A percentile compares a stretch with the other conserved stretches of the same genome.
phyloP scores from a whole-genome alignment of 2,888 invertebrate species.

The Octodonta nipae region DNA sequence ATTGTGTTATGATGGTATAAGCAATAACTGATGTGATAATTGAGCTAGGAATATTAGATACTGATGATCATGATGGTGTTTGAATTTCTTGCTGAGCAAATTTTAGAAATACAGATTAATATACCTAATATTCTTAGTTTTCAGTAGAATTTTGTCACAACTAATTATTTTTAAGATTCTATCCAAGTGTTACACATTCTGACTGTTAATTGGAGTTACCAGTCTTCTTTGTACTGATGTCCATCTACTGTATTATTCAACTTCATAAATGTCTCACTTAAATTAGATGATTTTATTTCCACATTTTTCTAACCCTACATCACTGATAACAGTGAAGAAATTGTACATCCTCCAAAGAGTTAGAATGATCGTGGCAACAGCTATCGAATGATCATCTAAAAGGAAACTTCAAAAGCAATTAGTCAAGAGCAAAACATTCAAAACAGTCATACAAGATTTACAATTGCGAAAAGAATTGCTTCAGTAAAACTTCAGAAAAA shows the following conservation, averaged over 20 bases:
- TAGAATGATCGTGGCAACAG: too few species aligned
- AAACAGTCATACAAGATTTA: too few species aligned
- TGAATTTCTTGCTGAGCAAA: background rate
- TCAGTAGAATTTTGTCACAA: background rate
- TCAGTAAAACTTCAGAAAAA: too few species aligned
- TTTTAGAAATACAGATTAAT: background rate
- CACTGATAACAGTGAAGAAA: too few species aligned
- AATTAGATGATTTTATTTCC: too few species aligned
- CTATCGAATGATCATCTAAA: too few species aligned
- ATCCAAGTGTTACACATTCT: constrained; percentile 18
- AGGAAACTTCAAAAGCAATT: too few species aligned
- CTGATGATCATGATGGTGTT: background rate
- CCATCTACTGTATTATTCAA: constrained; percentile 21
- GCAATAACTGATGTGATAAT: constrained; percentile 25
- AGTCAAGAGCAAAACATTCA: too few species aligned
- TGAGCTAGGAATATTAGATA: constrained; percentile 17
- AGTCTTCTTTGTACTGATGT: constrained; percentile 23
- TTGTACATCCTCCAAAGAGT: too few species aligned
- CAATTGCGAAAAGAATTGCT: too few species aligned
- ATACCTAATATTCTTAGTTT: constrained; percentile 12
- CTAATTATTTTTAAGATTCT: constrained; percentile 12
- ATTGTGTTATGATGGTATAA: too few species aligned
- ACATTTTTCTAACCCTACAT: too few species aligned
- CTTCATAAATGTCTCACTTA: constrained; percentile 20
- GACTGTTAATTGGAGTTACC: constrained; percentile 21